Evolutionary conservation across 2,888 invertebrate species (phyloP), one percentile per base, ranked within the genome.

Genomic region (Sthenelais limicola): DNA sequence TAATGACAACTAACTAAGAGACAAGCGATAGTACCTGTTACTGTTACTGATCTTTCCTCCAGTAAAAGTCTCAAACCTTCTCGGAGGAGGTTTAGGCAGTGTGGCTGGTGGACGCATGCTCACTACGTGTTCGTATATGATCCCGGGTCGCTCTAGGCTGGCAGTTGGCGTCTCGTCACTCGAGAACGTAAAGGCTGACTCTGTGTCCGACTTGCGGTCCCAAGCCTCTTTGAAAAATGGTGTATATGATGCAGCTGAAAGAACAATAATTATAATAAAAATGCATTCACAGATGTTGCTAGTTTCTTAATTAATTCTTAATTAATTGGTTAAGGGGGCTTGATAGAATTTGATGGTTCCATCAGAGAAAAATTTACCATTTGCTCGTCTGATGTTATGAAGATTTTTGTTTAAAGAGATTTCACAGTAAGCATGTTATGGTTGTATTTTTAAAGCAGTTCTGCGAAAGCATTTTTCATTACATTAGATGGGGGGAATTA

Each of bases 151-250:
- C 2, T 62, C 62, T 15, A 43, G 35, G 38, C n/a, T 32, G 52
- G 81, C 81, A 0, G 80, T 80, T 30, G 84, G 82, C 3, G 80
- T 82, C 56, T 82, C 82, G 30, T 82, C 82, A 54, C 74, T 68
- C 0, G 78, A 75, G 52, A 74, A 74, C n/a, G 38, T 77, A 47
- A 79, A 83, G 7, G 81, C 78, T 84, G 94, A 94, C 87, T 97
- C 97, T 71, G 97, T 96, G 89, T 96, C 96, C 33, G 94, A 95
- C 82, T 96, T 96, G 82, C 95, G 94, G 87, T 96, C 96, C 96
- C 96, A 97, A 28, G 95, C 96, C 88, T 96, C 96, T 87, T 96
- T 95, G 90, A 97, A 94, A 90, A 97, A 97, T 58, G 96, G 96
- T 58, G 94, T 95, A 88, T 95, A 97, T 88, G 96, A 95, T 35